Percentiles rank a stretch among this genome's conserved stretches.
These are phyloP conservation scores for Paratrypauchen microcephalus DNA, from an alignment of 2,797 vertebrate species.

Conservation along the genomic window DNA sequence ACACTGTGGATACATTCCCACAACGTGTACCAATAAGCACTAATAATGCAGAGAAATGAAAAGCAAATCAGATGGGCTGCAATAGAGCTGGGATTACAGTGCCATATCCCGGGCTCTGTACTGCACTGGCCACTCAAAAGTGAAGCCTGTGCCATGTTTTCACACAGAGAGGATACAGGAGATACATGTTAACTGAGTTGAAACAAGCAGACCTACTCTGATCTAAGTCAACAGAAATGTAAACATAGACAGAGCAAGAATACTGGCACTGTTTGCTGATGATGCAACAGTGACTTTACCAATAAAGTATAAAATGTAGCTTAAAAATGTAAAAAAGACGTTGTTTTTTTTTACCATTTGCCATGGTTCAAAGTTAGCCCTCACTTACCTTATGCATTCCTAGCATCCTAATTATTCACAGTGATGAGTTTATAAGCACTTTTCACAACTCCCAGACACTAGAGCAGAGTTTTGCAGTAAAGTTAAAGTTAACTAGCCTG, in stretches of 20 bases:
- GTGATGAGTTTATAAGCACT: too few species aligned
- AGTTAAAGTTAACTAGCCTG: too few species aligned
- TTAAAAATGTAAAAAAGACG: too few species aligned
- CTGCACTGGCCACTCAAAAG: slow-evolving; percentile 73
- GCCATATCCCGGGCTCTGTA: slow-evolving; percentile 75
- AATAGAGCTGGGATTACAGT: slow-evolving; percentile 79
- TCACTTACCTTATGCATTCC: too few species aligned
- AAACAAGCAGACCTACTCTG: not conserved
- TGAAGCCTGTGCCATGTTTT: slow-evolving; percentile 64
- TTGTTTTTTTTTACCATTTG: too few species aligned
- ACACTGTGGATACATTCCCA: slow-evolving; percentile 81
- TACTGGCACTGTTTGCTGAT: not conserved
- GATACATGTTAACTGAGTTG: not conserved
- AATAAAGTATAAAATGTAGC: too few species aligned
- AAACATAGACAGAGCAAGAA: too few species aligned
- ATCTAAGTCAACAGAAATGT: not conserved
- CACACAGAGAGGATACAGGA: slow-evolving; percentile 62
- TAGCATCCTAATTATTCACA: too few species aligned
- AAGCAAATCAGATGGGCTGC: slow-evolving; percentile 86
- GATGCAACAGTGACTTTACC: not conserved
- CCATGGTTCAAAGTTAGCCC: too few species aligned
- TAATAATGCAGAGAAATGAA: slow-evolving; percentile 88
- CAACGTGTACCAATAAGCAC: slow-evolving; percentile 85
- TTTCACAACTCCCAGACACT: too few species aligned
- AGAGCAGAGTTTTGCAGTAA: too few species aligned